A percentile compares a stretch with the other conserved stretches of the same genome.
Conservation (phyloP, 2,797 vertebrate species). For the Taenioides sp. region DNA sequence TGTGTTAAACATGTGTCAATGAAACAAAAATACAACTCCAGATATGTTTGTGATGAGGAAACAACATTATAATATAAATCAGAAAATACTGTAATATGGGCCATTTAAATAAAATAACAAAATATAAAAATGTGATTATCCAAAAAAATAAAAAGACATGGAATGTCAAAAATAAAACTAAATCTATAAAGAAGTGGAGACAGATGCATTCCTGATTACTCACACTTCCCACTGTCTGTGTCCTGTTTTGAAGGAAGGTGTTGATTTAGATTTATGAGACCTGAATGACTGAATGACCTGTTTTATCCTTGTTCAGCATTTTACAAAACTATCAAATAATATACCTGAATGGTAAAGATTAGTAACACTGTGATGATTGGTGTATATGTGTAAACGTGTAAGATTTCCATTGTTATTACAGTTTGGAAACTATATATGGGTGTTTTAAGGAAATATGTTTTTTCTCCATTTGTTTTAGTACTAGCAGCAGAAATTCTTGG, state of each 20-base stretch:
- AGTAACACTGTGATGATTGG: background rate
- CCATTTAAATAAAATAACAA: no score
- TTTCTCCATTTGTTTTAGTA: background rate
- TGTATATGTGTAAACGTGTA: no score
- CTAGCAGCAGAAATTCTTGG: background rate
- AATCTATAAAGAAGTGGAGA: background rate
- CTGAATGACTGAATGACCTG: background rate
- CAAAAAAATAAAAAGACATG: background rate
- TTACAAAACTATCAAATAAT: background rate
- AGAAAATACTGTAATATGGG: no score
- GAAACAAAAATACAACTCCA: no score
- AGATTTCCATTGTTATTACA: no score
- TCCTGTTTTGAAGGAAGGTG: slow-evolving; percentile 13
- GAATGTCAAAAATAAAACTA: background rate
- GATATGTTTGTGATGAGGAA: no score
- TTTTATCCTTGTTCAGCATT: background rate
- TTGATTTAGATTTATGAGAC: background rate
- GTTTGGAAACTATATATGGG: background rate
- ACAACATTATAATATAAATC: no score
- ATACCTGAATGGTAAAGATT: background rate
- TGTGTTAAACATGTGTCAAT: no score
- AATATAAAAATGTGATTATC: slow-evolving; percentile 28
- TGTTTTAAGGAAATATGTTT: background rate
- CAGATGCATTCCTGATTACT: background rate
- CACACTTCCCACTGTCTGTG: slow-evolving; percentile 7